Evolutionary conservation across 2,888 invertebrate genomes (phyloP).

Genomic region (Pimpla rufipes): DNA sequence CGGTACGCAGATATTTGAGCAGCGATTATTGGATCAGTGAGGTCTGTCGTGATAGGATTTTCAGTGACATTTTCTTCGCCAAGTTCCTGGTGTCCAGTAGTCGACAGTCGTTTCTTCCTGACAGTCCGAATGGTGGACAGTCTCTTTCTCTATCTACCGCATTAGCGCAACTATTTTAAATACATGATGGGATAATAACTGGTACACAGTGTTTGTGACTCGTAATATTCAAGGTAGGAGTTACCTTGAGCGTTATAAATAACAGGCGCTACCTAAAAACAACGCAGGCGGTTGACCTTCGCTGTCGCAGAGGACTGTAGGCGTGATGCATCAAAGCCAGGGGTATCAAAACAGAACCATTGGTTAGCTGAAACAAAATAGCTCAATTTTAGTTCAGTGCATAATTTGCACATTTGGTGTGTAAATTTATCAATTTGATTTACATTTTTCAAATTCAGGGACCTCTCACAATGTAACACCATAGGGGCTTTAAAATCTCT

Average conservation of each 20-base stretch:
- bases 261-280: conserved; percentile 41
- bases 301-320: conserved; percentile 1
- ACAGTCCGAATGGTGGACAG: no score
- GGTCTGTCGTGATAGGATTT: not conserved
- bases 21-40: no score
- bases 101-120: not conserved
- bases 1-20: no score
- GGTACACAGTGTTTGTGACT: not conserved
- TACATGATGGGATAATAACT: conserved; percentile 43
- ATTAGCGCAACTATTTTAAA: conserved; percentile 55
- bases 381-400: no score
- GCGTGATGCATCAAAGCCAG: not conserved
- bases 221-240: not conserved
- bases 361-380: not conserved
- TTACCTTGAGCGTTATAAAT: conserved; percentile 66
- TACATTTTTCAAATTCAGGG: no score
- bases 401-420: not conserved
- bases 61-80: not conserved
- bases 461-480: no score
- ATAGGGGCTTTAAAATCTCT: no score
- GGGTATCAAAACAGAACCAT: conserved; percentile 10
- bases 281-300: conserved; percentile 33
- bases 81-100: not conserved
- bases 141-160: not conserved
- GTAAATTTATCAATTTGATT: no score